Percentiles rank a stretch among this genome's conserved stretches.
Evolutionary conservation across 2,888 invertebrate species (phyloP).

Genomic region (Hypselothyrea guttata): DNA sequence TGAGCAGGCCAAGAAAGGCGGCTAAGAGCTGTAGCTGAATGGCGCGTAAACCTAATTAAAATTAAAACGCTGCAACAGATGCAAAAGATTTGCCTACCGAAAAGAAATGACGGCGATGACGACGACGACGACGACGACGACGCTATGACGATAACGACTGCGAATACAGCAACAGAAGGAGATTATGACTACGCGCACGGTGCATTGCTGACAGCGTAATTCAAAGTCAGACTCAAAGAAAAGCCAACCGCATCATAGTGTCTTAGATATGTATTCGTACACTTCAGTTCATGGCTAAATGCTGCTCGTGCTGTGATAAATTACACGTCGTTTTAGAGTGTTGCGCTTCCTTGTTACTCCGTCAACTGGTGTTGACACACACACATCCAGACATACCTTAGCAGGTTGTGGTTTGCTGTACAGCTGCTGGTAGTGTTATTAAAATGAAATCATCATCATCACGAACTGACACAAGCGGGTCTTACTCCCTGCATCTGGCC

Average conservation of each 20-base stretch:
- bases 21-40: conserved; percentile 22
- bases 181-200: conserved; percentile 46
- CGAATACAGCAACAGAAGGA: conserved; percentile 21
- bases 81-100: conserved; percentile 68
- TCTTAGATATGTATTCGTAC: conserved; percentile 21
- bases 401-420: conserved; percentile 21
- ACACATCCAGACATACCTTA: conserved; percentile 20
- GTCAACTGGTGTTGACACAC: conserved; percentile 73
- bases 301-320: conserved; percentile 79
- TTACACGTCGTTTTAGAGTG: conserved; percentile 78
- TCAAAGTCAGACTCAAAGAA: conserved; percentile 21
- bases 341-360: conserved; percentile 81
- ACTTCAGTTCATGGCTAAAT: conserved; percentile 75
- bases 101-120: conserved; percentile 52
- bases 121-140: too few species aligned
- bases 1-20: conserved; percentile 11
- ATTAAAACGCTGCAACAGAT: conserved; percentile 70
- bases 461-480: conserved; percentile 63
- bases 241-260: conserved; percentile 34
- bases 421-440: conserved; percentile 75
- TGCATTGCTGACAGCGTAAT: conserved; percentile 41
- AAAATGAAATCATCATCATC: conserved; percentile 81
- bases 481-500: conserved; percentile 7
- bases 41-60: conserved; percentile 80
- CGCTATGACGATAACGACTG: conserved; percentile 34